Percentiles rank a stretch among this genome's conserved stretches.
These are phyloP conservation scores for Eumacrocentrus americanus DNA, from an alignment of 2,888 invertebrate species.

Conservation along the genomic window DNA sequence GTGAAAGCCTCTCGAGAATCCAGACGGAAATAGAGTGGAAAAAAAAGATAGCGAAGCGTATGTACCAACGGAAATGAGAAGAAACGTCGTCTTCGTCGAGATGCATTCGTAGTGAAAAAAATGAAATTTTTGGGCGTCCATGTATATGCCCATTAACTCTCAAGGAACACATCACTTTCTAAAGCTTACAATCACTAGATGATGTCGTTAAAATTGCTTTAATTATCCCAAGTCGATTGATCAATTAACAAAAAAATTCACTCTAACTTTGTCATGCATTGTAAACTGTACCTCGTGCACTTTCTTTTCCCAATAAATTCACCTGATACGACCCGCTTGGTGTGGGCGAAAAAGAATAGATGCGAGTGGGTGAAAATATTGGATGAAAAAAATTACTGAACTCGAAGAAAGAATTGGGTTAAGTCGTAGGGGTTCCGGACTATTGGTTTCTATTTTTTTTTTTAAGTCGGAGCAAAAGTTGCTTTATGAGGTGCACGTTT, in stretches of 20 bases:
- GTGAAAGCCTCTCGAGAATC: conserved; percentile 17
- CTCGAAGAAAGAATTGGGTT: conserved; percentile 24
- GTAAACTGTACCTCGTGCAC: too few species aligned
- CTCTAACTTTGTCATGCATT: too few species aligned
- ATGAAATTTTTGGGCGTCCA: not conserved
- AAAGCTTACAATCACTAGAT: too few species aligned
- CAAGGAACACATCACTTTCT: too few species aligned
- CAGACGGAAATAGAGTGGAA: not conserved
- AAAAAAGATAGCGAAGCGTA: conserved; percentile 8
- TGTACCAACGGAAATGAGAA: conserved; percentile 18
- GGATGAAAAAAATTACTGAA: too few species aligned
- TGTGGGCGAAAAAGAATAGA: not conserved
- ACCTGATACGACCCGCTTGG: not conserved
- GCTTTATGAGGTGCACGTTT: too few species aligned
- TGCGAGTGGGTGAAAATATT: too few species aligned
- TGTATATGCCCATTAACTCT: not conserved
- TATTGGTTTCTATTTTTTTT: conserved; percentile 15
- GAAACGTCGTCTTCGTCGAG: not conserved
- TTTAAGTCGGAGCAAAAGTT: too few species aligned
- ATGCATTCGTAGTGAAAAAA: conserved; percentile 18
- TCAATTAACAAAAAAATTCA: too few species aligned
- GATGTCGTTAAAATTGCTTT: too few species aligned
- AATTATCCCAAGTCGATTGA: too few species aligned
- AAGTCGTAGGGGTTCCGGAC: conserved; percentile 19
- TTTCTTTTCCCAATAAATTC: too few species aligned